Conservation (phyloP, 2,113 vertebrate species). For the Pseudopodoces humilis region DNA sequence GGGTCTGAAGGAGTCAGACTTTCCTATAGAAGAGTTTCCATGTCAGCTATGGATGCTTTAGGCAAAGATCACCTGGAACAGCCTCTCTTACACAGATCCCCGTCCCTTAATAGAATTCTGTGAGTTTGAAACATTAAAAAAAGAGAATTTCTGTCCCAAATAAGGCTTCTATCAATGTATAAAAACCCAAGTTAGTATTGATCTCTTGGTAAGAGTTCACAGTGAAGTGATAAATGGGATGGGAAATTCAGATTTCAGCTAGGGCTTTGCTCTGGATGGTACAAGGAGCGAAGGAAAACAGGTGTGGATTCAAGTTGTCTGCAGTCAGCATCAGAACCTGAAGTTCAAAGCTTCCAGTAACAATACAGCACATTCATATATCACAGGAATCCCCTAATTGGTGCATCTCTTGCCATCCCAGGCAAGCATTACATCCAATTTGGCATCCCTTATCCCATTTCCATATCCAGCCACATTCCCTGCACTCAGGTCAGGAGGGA, state of each 20-base stretch:
- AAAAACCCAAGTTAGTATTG: not conserved
- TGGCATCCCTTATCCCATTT: not conserved
- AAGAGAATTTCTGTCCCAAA: not conserved
- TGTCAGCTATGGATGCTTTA: not conserved
- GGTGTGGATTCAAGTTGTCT: not conserved
- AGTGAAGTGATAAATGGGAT: not conserved
- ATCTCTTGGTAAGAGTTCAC: not conserved
- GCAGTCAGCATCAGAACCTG: not conserved
- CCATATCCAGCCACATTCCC: not conserved
- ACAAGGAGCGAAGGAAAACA: not conserved
- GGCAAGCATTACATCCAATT: rapidly evolving
- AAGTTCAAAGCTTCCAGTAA: not conserved
- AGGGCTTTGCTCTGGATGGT: not conserved
- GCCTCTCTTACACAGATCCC: not conserved
- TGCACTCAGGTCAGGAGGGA: not conserved
- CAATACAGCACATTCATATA: not conserved
- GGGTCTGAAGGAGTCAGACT: not conserved
- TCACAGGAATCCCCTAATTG: rapidly evolving
- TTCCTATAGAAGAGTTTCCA: not conserved
- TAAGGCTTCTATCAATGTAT: not conserved
- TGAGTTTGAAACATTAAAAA: not conserved
- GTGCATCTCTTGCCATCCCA: not conserved
- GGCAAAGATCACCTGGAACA: not conserved
- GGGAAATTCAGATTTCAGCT: not conserved
- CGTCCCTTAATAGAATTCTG: not conserved